These are phyloP conservation scores for Nomada goodeniana DNA, from an alignment of 2,888 invertebrate genomes.

Conservation along the genomic window DNA sequence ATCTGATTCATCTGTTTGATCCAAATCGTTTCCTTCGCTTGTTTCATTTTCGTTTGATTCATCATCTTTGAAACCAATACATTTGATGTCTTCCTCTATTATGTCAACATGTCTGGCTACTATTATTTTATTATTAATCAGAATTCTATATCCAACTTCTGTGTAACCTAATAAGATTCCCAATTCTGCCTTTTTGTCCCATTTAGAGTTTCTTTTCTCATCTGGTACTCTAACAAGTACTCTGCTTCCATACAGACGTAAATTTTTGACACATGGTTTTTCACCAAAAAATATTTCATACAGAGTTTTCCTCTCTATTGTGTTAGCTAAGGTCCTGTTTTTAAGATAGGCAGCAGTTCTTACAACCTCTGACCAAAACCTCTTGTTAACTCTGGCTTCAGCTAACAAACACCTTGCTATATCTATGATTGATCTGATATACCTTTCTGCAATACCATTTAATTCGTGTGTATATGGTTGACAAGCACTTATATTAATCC, in stretches of 20 bases:
- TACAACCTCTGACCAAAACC: constrained; percentile 38
- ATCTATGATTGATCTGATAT: constrained; percentile 13
- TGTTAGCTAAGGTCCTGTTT: constrained; percentile 29
- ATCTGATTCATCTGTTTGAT: neutral
- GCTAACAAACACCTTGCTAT: constrained; percentile 8
- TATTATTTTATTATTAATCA: constrained; percentile 18
- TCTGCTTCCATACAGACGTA: constrained; percentile 26
- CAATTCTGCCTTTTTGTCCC: constrained; percentile 51
- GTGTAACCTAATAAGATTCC: constrained; percentile 57
- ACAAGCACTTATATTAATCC: too few species aligned
- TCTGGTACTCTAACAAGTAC: constrained; percentile 36
- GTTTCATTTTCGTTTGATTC: neutral
- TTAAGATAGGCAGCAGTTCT: constrained; percentile 37
- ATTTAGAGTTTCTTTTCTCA: constrained; percentile 25
- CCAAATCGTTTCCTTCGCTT: neutral
- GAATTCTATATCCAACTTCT: constrained; percentile 55
- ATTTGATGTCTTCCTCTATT: neutral
- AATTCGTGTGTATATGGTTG: too few species aligned
- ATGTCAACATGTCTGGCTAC: constrained; percentile 17
- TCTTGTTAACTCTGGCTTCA: constrained; percentile 9
- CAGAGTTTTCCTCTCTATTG: constrained; percentile 21
- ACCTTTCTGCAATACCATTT: too few species aligned
- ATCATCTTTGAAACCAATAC: neutral
- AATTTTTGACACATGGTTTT: constrained; percentile 50
- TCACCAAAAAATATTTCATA: constrained; percentile 21